Base-by-base conservation (phyloP, 2,888 invertebrate species). In the Chorisops tibialis region DNA sequence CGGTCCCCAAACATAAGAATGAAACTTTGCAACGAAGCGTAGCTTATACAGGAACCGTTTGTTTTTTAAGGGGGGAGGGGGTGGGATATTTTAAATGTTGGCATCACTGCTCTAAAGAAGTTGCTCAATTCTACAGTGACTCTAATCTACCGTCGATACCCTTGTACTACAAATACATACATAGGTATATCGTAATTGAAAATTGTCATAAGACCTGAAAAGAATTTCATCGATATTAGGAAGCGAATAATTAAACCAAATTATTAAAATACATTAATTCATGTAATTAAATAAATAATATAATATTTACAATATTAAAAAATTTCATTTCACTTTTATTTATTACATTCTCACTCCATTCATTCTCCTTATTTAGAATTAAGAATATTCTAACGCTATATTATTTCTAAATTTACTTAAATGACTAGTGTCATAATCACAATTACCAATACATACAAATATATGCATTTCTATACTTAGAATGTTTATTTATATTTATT, bases 371-470 rank as follows among this genome's bases (percentile, higher is more conserved):
- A 14, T 22, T 7, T 39, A 24, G 39, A 54, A 54, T 41, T 38
- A n/a, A 41, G 52, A 56, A 56, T 43, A 45, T 43, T 16, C 22
- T 56, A 56, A 43, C 56, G 43, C 56, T 56, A 56, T 5, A 30
- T 56, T 43, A 45, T 18, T 43, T 19, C 18, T 3, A n/a, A 30
- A 21, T 9, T 6, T 12, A 16, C 45, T 45, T 56, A 61, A 51
- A 45, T 61, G 64, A 64, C 64, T 64, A 64, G 64, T 47, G 39
- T 30, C 38, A 14, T 37, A 60, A 64, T 64, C 64, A 64, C 64
- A 64, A 61, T 64, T 61, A 61, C 61, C 61, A 61, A 61, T 58
- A 59, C 51, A 61, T 59, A 64, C 51, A 60, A 19, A 52, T 52
- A 51, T 61, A 61, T 61, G 61, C 35, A 58, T 51, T 61, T 60